phyloP scores from a whole-genome alignment of 2,797 vertebrate species.

The Ammospiza maritima region DNA sequence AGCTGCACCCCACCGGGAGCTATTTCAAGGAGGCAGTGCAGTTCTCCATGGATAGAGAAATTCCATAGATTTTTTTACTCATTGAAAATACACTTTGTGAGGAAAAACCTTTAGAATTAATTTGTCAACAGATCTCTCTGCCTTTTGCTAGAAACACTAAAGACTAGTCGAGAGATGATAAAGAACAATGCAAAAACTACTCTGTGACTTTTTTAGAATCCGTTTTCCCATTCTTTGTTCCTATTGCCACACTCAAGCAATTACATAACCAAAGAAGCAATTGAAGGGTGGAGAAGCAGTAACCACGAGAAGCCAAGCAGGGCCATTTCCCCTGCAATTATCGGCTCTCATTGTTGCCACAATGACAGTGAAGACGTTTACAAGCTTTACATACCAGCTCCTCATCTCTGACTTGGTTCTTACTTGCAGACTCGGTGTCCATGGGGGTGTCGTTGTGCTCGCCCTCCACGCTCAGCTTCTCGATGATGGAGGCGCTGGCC shows the following conservation, averaged over 20 bases:
- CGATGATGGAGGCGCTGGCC: constrained; percentile 90
- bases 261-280: not conserved
- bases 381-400: constrained; percentile 74
- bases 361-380: not conserved
- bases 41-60: not conserved
- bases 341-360: not conserved
- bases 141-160: not conserved
- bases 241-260: not conserved
- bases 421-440: constrained; percentile 85
- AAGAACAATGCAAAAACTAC: not conserved
- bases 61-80: not conserved
- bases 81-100: not conserved
- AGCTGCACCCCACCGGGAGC: not conserved
- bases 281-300: not conserved
- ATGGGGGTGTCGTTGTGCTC: constrained; percentile 84
- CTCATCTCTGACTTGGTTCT: constrained; percentile 84
- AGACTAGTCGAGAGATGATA: not conserved
- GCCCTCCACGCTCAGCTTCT: constrained; percentile 86
- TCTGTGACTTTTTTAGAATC: not conserved
- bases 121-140: not conserved
- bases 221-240: not conserved
- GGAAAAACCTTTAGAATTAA: not conserved
- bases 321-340: not conserved
- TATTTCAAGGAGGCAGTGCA: too few relatives aligned
- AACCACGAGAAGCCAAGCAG: not conserved